phyloP scores from a whole-genome alignment of 2,113 vertebrate genomes.

The Haemorhous mexicanus region DNA sequence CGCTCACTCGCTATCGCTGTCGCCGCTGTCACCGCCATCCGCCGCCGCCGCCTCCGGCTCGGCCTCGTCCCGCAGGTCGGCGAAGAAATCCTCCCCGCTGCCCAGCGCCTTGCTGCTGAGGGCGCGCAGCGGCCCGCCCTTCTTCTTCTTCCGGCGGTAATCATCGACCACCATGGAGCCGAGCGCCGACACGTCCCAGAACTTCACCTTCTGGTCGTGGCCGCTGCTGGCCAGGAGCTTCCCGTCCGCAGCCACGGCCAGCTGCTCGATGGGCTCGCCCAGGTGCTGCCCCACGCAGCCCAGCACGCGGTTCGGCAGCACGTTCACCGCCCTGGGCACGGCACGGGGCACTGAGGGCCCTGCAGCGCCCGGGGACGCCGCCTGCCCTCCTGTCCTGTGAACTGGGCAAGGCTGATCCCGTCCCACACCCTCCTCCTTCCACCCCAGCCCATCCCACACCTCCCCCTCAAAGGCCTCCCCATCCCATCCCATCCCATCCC shows the following conservation, averaged over 20 bases:
- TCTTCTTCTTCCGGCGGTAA: slow-evolving; percentile 89
- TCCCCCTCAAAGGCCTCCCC: no score
- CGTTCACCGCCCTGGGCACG: slow-evolving; percentile 80
- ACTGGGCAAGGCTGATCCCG: fast-evolving
- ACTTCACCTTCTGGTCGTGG: slow-evolving; percentile 93
- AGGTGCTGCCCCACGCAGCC: slow-evolving; percentile 90
- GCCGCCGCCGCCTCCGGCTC: not conserved
- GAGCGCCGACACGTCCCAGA: slow-evolving; percentile 87
- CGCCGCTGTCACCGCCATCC: not conserved
- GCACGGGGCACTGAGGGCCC: not conserved
- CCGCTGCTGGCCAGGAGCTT: slow-evolving; percentile 86
- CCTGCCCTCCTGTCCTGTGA: not conserved
- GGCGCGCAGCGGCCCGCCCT: slow-evolving; percentile 77
- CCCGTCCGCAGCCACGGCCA: slow-evolving; percentile 76
- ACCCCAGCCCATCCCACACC: no score
- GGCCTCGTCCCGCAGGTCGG: slow-evolving; percentile 68
- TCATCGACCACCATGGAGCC: slow-evolving; percentile 76
- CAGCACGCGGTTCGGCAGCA: slow-evolving; percentile 90
- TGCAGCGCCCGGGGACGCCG: not conserved
- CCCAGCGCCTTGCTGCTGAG: slow-evolving; percentile 86
- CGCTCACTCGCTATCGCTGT: slow-evolving; percentile 25
- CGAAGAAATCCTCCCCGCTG: slow-evolving; percentile 84
- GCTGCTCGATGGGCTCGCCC: slow-evolving; percentile 88
- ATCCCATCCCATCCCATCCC: no score
- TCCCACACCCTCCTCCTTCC: not conserved